Evolutionary conservation across 37 sponge, comb jelly and placozoan species (phyloP), one percentile per base, ranked within the genome.

Genomic region (Spongilla lacustris): DNA sequence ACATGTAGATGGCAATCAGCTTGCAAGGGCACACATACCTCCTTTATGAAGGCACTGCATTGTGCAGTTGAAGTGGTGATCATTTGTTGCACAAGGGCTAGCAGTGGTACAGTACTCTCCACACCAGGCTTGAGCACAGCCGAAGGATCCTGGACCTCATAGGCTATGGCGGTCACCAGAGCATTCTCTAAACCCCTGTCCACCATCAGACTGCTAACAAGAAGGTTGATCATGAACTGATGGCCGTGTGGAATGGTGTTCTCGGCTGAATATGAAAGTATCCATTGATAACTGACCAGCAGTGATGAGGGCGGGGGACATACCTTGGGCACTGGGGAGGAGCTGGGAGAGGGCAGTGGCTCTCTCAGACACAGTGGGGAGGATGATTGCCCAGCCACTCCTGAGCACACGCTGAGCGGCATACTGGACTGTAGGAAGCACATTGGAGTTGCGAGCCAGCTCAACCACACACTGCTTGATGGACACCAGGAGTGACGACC

Each of bases 351-450:
- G 81, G 3, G 95, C 84, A 78, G 83, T 85, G 32, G 96, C 96
- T 81, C 96, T 90, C 81, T 96, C 96, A 2, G 90, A 83, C 67
- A 92, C 98, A 46, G 93, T 96, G 35, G 96, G 94, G 66, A 98
- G 76, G 33, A 98, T 84, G 4, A 94, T 34, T n/a, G 38, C 68
- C 98, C 96, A 96, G 46, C 98, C 96, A 76, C 82, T 80, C 71
- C 69, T 73, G 37, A 98, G 93, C 21, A 85, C 88, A 0, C 24
- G 26, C 74, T 98, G 98, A 4, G 98, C 96, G 19, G 91, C 92
- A 25, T 70, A 37, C 86, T 98, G 98, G 13, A 98, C 94, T 6
- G 90, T 79, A 28, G 70, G 21, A 22, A 91, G 68, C 25, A 90
- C 89, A 31, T 92, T 88, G 17, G 83, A 35, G n/a, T 68, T 86